Evolutionary conservation across 2,888 invertebrate species (phyloP), one percentile per base, ranked within the genome.

Genomic region (Sminthurinus aureus): DNA sequence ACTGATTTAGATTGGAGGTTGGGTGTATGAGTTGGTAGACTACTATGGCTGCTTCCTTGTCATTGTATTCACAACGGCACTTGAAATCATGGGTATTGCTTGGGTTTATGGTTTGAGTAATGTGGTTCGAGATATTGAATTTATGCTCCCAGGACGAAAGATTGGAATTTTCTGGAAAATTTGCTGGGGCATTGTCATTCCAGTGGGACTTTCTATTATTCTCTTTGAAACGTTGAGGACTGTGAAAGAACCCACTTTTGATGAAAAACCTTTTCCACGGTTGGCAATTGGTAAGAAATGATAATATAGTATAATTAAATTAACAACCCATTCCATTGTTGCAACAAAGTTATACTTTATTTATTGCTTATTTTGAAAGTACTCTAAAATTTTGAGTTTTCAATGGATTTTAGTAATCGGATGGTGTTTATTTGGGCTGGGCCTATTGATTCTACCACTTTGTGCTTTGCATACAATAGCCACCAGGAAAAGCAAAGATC

Each of bases 121-220:
- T 82, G 91, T 94, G 84, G 92, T 94, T 87, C 91, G 92, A 79
- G 96, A 96, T 89, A 91, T 95, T 26, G 95, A 96, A 90, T 96
- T 94, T 89, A 96, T 96, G 96, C 1, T 38, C 1, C 90, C 95
- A 87, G 93, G 93, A 24, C 91, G 91, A 58, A 93, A 93, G 90
- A 92, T 94, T 0, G 92, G 93, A 90, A 88, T 93, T 66, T 96
- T 95, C 90, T 96, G 96, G 96, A 92, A 95, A 85, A 87, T 94
- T 52, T 95, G 95, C 87, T 96, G 96, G 96, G 93, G 93, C 0
- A 69, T 95, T 11, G 90, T 95, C 73, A 94, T 95, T 0, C 96
- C 96, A 0, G 88, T 92, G 3, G 91, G 95, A 84, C 93, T 96
- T 92, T 91, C 93, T 4, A 89, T 92, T 0, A 95, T 96, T 79